These are phyloP conservation scores for Aphyosemion australe DNA, from an alignment of 2,113 vertebrate species.

Conservation along the genomic window DNA sequence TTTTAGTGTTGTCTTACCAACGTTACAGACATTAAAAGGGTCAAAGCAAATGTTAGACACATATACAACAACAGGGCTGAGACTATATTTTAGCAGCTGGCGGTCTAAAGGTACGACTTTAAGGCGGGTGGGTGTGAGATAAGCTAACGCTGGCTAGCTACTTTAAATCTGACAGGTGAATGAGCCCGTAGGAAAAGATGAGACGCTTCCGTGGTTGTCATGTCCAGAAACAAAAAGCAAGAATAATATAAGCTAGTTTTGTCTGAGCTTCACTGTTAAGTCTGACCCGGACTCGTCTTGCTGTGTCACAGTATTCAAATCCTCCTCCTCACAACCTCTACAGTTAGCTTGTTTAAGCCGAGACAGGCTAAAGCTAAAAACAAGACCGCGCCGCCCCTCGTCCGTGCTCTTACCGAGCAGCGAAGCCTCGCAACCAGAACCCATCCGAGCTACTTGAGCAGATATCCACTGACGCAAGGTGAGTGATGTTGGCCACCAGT, in stretches of 20 bases:
- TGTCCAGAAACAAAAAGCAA: neutral
- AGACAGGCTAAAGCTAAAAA: slow-evolving; percentile 70
- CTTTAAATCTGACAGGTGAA: slow-evolving; percentile 70
- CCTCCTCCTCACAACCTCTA: slow-evolving; percentile 50
- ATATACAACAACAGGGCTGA: neutral
- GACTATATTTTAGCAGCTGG: neutral
- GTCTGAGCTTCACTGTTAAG: neutral
- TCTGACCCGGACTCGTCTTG: slow-evolving; percentile 3
- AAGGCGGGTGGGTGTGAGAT: slow-evolving; percentile 47
- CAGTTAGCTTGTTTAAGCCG: slow-evolving; percentile 42
- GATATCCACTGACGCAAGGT: slow-evolving; percentile 9
- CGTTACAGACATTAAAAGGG: no score
- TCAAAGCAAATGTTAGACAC: no score
- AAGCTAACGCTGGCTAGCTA: slow-evolving; percentile 30
- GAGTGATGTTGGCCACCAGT: neutral
- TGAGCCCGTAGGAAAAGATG: slow-evolving; percentile 3
- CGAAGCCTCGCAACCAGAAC: neutral
- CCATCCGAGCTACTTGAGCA: slow-evolving; percentile 21
- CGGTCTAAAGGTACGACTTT: neutral
- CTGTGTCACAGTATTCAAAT: slow-evolving; percentile 6
- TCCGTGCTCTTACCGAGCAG: slow-evolving; percentile 54
- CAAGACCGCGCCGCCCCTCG: slow-evolving; percentile 49
- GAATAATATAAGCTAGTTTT: no score
- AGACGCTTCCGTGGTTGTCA: neutral
- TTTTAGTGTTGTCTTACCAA: no score